A percentile compares a stretch with the other conserved stretches of the same genome.
These are phyloP conservation scores for Nesogale talazaci DNA, from an alignment of 2,113 vertebrate species.

Conservation along the genomic window DNA sequence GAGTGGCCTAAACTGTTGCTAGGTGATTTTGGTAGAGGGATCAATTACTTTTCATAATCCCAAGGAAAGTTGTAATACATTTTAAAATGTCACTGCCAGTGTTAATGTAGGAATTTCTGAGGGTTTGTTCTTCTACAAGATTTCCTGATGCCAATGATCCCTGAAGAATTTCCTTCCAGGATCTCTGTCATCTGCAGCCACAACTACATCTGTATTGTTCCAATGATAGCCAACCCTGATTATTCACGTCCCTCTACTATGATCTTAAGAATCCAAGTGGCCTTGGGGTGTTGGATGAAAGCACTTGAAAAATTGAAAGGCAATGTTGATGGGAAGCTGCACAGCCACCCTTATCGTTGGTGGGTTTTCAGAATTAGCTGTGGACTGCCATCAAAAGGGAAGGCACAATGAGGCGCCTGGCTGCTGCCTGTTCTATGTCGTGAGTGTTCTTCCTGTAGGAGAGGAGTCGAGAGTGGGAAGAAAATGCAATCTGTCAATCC, in stretches of 20 bases:
- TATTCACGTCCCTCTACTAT: constrained; percentile 1
- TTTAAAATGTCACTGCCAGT: constrained; percentile 32
- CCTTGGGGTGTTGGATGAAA: constrained; percentile 1
- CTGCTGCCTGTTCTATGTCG: neutral
- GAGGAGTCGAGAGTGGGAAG: constrained; percentile 55
- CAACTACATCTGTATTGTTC: constrained; percentile 15
- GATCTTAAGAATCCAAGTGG: constrained; percentile 14
- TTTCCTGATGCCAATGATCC: neutral
- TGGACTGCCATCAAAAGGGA: constrained; percentile 38
- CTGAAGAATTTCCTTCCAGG: neutral
- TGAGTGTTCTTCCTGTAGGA: constrained; percentile 61
- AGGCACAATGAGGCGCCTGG: constrained; percentile 36
- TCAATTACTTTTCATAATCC: constrained; percentile 43
- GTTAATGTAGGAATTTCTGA: constrained; percentile 28
- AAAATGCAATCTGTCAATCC: constrained; percentile 69
- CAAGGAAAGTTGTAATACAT: constrained; percentile 16
- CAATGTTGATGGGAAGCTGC: neutral
- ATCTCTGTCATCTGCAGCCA: neutral
- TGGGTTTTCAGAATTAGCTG: neutral
- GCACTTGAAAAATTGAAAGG: constrained; percentile 37
- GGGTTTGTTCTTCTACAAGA: neutral
- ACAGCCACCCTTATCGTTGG: neutral
- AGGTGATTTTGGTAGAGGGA: constrained; percentile 14
- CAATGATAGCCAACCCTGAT: neutral
- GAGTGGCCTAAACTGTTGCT: constrained; percentile 27